Evolutionary conservation across 2,797 vertebrate genomes (phyloP).

Genomic region (Nothura maculosa): DNA sequence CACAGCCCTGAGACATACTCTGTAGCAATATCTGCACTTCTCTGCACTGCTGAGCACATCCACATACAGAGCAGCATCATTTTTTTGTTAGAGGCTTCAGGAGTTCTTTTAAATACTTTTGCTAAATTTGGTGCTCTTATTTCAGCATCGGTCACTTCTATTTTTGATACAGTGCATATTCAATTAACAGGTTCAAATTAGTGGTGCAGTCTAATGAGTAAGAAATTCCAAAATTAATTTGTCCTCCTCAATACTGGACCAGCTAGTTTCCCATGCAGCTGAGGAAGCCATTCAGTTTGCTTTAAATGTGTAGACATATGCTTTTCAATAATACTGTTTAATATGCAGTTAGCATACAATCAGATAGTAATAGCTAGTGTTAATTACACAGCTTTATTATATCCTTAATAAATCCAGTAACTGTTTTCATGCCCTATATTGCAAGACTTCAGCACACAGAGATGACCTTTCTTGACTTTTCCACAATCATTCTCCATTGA

Average conservation of each 20-base stretch:
- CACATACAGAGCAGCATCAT: neutral
- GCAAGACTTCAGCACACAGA: neutral
- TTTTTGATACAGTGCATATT: neutral
- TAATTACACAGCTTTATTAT: slow-evolving; percentile 6
- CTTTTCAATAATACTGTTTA: neutral
- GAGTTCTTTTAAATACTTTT: neutral
- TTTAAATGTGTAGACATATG: neutral
- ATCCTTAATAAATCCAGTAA: neutral
- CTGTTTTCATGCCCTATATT: neutral
- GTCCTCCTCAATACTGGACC: neutral
- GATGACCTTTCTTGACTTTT: neutral
- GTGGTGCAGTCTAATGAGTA: neutral
- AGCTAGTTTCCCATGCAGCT: neutral
- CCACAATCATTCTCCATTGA: neutral
- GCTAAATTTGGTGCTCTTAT: neutral
- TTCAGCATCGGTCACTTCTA: neutral
- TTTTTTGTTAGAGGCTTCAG: neutral
- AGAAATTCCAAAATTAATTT: neutral
- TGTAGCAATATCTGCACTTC: neutral
- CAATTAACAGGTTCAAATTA: neutral
- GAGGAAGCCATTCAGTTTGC: neutral
- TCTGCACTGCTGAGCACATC: neutral
- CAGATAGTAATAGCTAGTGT: neutral
- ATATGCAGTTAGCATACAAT: neutral
- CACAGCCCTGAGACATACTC: neutral